Conservation (phyloP, 2,888 invertebrate genomes). For the Drosophila longiperda region DNA sequence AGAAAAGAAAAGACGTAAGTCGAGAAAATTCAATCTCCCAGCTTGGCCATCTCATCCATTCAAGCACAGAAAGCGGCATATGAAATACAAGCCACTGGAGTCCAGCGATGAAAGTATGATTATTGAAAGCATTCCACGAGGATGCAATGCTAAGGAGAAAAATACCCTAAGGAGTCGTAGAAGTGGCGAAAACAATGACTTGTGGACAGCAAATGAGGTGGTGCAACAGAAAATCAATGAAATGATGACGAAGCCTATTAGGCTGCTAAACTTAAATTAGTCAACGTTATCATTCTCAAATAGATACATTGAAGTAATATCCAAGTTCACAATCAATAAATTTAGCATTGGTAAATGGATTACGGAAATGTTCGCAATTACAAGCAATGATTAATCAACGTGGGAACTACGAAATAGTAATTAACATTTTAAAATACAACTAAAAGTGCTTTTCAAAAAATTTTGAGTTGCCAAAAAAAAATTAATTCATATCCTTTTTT, state of each 20-base stretch:
- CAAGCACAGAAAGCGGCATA: slow-evolving; percentile 14
- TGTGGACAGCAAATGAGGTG: slow-evolving; percentile 27
- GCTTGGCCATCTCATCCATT: slow-evolving; percentile 49
- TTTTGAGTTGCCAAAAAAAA: not conserved
- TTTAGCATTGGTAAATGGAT: not conserved
- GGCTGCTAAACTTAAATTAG: slow-evolving; percentile 20
- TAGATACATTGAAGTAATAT: not conserved
- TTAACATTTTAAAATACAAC: not conserved
- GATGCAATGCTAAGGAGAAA: not conserved
- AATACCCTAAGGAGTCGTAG: not conserved
- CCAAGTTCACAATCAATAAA: not conserved
- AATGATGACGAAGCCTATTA: slow-evolving; percentile 61
- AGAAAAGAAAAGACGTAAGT: not conserved
- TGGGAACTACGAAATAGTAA: not conserved
- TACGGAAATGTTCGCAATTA: not conserved
- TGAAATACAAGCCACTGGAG: slow-evolving; percentile 17
- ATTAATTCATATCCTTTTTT: not conserved
- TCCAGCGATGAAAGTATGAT: slow-evolving; percentile 1
- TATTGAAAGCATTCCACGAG: not conserved
- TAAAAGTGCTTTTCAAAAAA: not conserved
- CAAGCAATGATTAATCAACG: not conserved
- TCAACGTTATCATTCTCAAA: not conserved
- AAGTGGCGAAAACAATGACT: not conserved
- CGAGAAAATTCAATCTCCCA: not conserved
- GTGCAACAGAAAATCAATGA: slow-evolving; percentile 42